A percentile compares a stretch with the other conserved stretches of the same genome.
phyloP scores from a whole-genome alignment of 1,140 invertebrate species.

The Brachionus rubens region DNA sequence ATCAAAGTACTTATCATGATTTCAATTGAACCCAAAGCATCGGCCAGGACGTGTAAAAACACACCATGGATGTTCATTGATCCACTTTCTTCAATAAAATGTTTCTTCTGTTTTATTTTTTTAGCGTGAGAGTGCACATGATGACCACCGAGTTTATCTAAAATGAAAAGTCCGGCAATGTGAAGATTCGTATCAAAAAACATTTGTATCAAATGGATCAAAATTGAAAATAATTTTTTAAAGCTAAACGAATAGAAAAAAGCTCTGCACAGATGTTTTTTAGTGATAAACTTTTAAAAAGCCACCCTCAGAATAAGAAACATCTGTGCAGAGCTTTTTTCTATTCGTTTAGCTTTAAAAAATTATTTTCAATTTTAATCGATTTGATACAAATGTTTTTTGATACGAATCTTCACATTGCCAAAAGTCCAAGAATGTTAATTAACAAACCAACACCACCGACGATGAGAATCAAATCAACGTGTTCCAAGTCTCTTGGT shows the following conservation, averaged over 20 bases:
- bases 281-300: no score
- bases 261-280: no score
- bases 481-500: slow-evolving; percentile 42
- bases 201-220: no score
- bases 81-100: slow-evolving; percentile 61
- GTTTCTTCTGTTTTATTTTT: not conserved
- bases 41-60: slow-evolving; percentile 86
- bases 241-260: no score
- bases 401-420: no score
- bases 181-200: no score
- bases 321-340: no score
- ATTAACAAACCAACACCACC: not conserved
- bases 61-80: slow-evolving; percentile 93
- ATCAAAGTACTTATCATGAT: slow-evolving; percentile 77
- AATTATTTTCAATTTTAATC: no score
- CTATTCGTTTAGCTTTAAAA: no score
- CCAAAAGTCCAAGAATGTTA: not conserved
- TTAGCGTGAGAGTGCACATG: not conserved
- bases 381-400: no score
- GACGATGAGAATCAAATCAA: not conserved
- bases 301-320: no score
- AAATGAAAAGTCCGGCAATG: not conserved
- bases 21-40: slow-evolving; percentile 84
- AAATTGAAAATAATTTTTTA: no score
- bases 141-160: not conserved